Conservation (phyloP, 2,113 vertebrate species). For the Eulemur rufifrons region DNA sequence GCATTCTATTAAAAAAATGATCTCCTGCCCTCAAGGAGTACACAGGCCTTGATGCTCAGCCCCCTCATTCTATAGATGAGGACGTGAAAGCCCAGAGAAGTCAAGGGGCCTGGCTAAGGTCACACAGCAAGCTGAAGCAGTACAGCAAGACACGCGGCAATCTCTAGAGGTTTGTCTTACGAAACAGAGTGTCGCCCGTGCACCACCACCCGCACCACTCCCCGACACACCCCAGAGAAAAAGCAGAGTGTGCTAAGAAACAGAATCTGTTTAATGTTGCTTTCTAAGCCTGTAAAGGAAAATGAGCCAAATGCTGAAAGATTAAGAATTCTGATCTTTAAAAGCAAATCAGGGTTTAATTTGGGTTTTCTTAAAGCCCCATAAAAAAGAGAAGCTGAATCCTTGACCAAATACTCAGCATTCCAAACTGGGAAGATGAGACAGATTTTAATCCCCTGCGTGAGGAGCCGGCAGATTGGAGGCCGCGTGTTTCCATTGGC, state of each 20-base stretch:
- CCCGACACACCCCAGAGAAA: background rate
- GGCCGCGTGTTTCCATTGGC: slow-evolving; percentile 12
- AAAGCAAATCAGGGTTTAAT: slow-evolving; percentile 78
- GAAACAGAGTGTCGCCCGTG: background rate
- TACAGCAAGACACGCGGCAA: background rate
- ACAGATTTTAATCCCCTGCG: slow-evolving; percentile 57
- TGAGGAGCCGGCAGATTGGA: slow-evolving; percentile 26
- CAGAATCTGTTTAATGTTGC: slow-evolving; percentile 58
- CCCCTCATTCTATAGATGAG: background rate
- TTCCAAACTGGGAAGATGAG: slow-evolving; percentile 73
- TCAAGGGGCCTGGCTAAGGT: background rate
- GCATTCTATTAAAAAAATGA: background rate
- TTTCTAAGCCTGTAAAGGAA: slow-evolving; percentile 46
- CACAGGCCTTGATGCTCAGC: background rate
- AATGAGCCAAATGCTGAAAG: slow-evolving; percentile 66
- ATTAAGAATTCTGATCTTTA: slow-evolving; percentile 72
- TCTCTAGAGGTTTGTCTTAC: background rate
- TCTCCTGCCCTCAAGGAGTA: background rate
- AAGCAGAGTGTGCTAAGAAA: slow-evolving; percentile 14
- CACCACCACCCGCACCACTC: fast-evolving
- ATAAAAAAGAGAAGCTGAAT: slow-evolving; percentile 69
- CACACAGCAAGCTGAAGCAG: background rate
- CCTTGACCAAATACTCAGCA: slow-evolving; percentile 69
- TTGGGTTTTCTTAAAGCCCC: slow-evolving; percentile 70
- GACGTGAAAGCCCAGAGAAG: background rate